Evolutionary conservation across 2,113 vertebrate genomes (phyloP).

Genomic region (Prinia subflava): DNA sequence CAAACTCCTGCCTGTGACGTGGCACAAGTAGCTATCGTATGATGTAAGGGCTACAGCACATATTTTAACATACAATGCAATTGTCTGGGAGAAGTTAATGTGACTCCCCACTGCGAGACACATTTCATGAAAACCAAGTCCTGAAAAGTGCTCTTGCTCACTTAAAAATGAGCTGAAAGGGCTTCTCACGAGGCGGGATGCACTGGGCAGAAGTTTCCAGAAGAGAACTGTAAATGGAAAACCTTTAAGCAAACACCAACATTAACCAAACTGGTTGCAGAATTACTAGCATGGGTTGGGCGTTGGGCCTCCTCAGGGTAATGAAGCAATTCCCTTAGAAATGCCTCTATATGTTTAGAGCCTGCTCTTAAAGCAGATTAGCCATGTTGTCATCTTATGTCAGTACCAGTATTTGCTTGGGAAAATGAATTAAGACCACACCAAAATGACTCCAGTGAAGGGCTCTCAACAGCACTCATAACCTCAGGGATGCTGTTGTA

Average conservation of each 20-base stretch:
- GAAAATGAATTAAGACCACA: slow-evolving; percentile 40
- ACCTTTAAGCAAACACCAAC: neutral
- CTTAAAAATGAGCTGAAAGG: neutral
- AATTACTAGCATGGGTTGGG: slow-evolving; percentile 29
- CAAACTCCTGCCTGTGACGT: slow-evolving; percentile 38
- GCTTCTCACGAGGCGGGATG: neutral
- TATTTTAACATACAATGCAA: slow-evolving; percentile 37
- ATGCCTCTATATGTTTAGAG: slow-evolving; percentile 10
- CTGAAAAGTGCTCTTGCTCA: neutral
- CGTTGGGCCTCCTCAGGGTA: slow-evolving; percentile 7
- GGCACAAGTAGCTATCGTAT: slow-evolving; percentile 8
- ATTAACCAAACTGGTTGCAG: slow-evolving; percentile 10
- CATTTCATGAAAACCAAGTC: neutral
- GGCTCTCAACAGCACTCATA: neutral
- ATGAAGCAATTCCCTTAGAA: slow-evolving; percentile 50
- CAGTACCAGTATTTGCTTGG: neutral
- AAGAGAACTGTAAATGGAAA: slow-evolving; percentile 17
- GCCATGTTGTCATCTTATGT: slow-evolving; percentile 25
- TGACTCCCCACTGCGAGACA: neutral
- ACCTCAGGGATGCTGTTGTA: neutral
- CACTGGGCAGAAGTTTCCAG: slow-evolving; percentile 17
- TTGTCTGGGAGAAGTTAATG: slow-evolving; percentile 40
- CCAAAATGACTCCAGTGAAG: slow-evolving; percentile 30
- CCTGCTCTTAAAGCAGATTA: neutral
- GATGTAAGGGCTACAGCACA: slow-evolving; percentile 16